phyloP scores from a whole-genome alignment of 2,797 vertebrate genomes.

The Phrynocephalus vlangalii region DNA sequence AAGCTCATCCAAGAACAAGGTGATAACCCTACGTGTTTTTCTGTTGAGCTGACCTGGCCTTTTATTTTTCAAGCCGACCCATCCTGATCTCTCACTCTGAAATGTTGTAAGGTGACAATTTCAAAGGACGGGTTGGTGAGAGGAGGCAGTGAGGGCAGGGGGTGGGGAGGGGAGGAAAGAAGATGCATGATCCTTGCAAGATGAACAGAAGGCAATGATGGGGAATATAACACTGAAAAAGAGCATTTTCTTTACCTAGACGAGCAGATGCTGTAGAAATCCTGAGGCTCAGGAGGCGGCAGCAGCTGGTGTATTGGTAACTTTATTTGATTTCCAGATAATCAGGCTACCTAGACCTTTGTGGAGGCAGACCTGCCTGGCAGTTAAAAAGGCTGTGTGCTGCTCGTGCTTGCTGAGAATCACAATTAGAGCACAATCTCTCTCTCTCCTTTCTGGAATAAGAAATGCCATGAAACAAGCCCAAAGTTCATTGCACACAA shows the following conservation, averaged over 20 bases:
- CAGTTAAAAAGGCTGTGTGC: constrained; percentile 27
- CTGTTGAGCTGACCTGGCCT: background rate
- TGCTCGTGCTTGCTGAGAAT: background rate
- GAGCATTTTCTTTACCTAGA: constrained; percentile 33
- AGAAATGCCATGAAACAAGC: constrained; percentile 23
- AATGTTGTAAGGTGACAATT: constrained; percentile 10
- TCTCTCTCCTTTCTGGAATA: constrained; percentile 3
- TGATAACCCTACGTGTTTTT: constrained; percentile 6
- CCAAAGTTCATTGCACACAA: constrained; percentile 5
- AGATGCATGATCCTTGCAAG: background rate
- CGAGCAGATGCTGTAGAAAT: constrained; percentile 35
- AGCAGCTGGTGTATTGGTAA: constrained; percentile 38
- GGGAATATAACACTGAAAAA: constrained; percentile 26
- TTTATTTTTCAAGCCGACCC: background rate
- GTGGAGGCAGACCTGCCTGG: constrained; percentile 30
- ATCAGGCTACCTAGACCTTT: constrained; percentile 25
- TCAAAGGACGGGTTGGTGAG: background rate
- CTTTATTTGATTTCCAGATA: constrained; percentile 38
- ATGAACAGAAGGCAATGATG: constrained; percentile 10
- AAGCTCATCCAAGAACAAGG: background rate
- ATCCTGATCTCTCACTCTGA: background rate
- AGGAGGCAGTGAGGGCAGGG: background rate
- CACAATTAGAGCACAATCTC: background rate
- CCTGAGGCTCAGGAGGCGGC: constrained; percentile 34
- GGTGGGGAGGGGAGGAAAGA: background rate